Evolutionary conservation across 1,140 invertebrate species (phyloP).

Genomic region (Drosophila burlai): DNA sequence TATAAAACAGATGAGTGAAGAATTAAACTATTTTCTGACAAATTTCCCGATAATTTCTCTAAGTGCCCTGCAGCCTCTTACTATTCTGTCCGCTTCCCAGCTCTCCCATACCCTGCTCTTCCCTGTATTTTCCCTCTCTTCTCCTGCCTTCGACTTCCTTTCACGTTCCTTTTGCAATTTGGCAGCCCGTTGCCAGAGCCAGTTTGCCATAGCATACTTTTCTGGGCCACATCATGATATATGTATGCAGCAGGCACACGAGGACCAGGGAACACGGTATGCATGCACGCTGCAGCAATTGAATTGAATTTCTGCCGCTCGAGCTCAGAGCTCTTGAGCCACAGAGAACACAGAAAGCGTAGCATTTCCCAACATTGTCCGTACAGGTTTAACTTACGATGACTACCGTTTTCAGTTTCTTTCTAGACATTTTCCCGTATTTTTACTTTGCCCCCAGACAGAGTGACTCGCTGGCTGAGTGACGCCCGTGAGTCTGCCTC

Average conservation of each 20-base stretch:
- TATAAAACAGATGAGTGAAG: neutral
- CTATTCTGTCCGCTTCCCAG: conserved; percentile 20
- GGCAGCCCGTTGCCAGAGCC: conserved; percentile 54
- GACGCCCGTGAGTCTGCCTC: conserved; percentile 49
- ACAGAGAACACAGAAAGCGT: conserved; percentile 43
- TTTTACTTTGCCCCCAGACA: conserved; percentile 18
- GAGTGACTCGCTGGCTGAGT: conserved; percentile 31
- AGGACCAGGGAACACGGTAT: conserved; percentile 11
- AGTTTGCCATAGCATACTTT: conserved; percentile 74
- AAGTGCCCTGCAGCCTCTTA: neutral
- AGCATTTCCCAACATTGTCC: conserved; percentile 32
- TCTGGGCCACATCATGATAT: conserved; percentile 70
- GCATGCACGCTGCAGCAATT: conserved; percentile 69
- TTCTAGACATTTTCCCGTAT: conserved; percentile 9
- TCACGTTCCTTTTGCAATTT: conserved; percentile 61
- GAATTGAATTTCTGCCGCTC: conserved; percentile 75
- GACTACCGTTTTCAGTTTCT: conserved; percentile 24
- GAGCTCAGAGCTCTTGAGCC: conserved; percentile 62
- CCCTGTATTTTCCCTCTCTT: neutral
- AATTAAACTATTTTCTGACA: neutral
- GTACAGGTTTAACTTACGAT: conserved; percentile 51
- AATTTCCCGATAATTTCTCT: neutral
- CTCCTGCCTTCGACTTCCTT: conserved; percentile 18
- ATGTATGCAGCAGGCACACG: conserved; percentile 32
- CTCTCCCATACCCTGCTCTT: neutral